Evolutionary conservation across 2,797 vertebrate genomes (phyloP).

Genomic region (Sebastes taczanowskii): DNA sequence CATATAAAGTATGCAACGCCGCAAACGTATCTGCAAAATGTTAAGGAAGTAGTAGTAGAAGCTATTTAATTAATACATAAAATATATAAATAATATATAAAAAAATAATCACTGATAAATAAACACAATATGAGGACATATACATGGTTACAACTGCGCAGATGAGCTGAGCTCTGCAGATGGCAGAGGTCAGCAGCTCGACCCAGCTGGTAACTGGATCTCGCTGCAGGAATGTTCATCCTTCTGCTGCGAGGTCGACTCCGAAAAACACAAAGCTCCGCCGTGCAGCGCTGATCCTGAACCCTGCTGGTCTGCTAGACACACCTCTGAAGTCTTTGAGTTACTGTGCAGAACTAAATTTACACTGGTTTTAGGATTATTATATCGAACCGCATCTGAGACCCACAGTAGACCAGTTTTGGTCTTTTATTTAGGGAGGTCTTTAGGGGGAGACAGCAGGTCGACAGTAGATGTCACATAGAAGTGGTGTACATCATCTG

Average conservation of each 20-base stretch:
- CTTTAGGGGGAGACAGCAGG: too few relatives aligned
- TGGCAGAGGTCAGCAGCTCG: slow-evolving; percentile 14
- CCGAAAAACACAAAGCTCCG: background rate
- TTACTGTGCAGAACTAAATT: background rate
- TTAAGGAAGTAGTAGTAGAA: background rate
- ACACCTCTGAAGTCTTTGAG: background rate
- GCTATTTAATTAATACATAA: background rate
- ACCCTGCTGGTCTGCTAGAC: background rate
- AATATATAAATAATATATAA: background rate
- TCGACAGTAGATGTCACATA: too few relatives aligned
- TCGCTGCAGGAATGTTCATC: background rate
- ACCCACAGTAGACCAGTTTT: too few relatives aligned
- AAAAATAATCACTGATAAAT: background rate
- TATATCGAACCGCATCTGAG: background rate
- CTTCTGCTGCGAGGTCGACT: background rate
- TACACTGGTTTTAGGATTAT: background rate
- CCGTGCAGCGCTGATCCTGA: background rate
- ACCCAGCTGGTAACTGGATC: slow-evolving; percentile 9
- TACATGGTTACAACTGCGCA: background rate
- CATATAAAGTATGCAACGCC: background rate
- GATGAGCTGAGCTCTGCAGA: slow-evolving; percentile 9
- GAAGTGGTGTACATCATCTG: too few relatives aligned
- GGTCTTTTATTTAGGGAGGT: too few relatives aligned
- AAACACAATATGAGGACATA: background rate
- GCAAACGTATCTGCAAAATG: background rate